These are phyloP conservation scores for Thrips palmi DNA, from an alignment of 1,140 invertebrate genomes.

Conservation along the genomic window DNA sequence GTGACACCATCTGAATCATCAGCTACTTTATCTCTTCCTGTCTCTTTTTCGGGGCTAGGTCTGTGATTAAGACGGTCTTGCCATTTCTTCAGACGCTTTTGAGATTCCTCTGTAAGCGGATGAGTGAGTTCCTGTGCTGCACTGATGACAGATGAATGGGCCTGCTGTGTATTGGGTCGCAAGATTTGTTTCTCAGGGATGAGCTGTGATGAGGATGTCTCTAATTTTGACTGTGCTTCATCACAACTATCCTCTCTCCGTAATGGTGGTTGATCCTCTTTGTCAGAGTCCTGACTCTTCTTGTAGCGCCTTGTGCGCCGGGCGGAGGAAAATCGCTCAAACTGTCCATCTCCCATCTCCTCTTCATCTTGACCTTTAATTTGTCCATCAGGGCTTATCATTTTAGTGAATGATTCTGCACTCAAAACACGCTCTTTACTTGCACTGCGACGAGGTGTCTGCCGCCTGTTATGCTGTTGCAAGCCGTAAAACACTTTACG, in stretches of 20 bases:
- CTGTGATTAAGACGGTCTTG: slow-evolving; percentile 33
- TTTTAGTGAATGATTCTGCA: background rate
- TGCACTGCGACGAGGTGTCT: slow-evolving; percentile 7
- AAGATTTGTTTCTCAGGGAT: slow-evolving; percentile 30
- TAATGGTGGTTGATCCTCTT: slow-evolving; percentile 30
- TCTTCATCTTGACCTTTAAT: slow-evolving; percentile 16
- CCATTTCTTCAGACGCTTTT: slow-evolving; percentile 38
- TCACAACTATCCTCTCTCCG: too few relatives aligned
- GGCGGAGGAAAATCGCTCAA: slow-evolving; percentile 64
- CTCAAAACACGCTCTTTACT: background rate
- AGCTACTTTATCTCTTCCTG: slow-evolving; percentile 11
- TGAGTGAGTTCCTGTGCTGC: slow-evolving; percentile 9
- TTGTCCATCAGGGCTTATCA: slow-evolving; percentile 3
- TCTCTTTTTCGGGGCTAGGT: too few relatives aligned
- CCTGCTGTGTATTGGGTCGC: slow-evolving; percentile 25
- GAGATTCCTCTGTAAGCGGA: slow-evolving; percentile 31
- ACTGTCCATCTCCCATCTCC: slow-evolving; percentile 37
- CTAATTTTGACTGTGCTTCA: slow-evolving; percentile 23
- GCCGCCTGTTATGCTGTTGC: slow-evolving; percentile 4
- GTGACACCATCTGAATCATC: slow-evolving; percentile 15
- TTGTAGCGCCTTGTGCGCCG: slow-evolving; percentile 66
- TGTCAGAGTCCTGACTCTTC: slow-evolving; percentile 40
- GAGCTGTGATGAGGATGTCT: slow-evolving; percentile 25
- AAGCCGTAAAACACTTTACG: slow-evolving; percentile 36
- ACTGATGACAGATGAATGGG: slow-evolving; percentile 23